phyloP scores from a whole-genome alignment of 2,113 vertebrate species.

The Deroptyus accipitrinus region DNA sequence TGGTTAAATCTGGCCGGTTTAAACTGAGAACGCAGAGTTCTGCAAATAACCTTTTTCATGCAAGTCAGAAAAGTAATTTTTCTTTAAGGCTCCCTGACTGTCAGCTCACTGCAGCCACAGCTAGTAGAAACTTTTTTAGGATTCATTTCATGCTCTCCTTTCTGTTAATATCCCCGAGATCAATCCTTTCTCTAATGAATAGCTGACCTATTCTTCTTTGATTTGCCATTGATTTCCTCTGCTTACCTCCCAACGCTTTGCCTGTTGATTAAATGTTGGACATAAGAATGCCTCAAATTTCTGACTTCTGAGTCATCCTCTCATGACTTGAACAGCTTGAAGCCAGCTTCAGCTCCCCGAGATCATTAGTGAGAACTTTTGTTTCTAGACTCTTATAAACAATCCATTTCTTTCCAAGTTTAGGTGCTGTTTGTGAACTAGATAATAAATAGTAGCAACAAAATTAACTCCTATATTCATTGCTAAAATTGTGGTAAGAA shows the following conservation, averaged over 20 bases:
- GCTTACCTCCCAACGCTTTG: slow-evolving; percentile 32
- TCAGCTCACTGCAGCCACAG: not conserved
- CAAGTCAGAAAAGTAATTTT: not conserved
- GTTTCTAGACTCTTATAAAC: slow-evolving; percentile 26
- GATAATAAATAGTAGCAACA: not conserved
- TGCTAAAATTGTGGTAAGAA: not conserved
- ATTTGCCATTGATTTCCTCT: slow-evolving; percentile 62
- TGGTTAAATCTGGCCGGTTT: not conserved
- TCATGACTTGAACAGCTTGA: slow-evolving; percentile 61
- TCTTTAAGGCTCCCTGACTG: not conserved
- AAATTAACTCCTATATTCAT: not conserved
- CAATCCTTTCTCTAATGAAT: slow-evolving; percentile 55
- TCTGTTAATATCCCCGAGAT: slow-evolving; percentile 38
- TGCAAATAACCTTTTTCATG: not conserved
- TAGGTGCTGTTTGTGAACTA: not conserved
- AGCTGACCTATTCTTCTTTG: slow-evolving; percentile 63
- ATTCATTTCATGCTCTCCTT: slow-evolving; percentile 53
- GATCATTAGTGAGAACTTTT: slow-evolving; percentile 58
- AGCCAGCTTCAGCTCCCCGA: slow-evolving; percentile 43
- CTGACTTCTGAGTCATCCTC: slow-evolving; percentile 74
- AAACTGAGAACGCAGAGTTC: not conserved
- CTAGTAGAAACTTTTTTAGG: slow-evolving; percentile 30
- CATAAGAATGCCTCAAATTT: slow-evolving; percentile 68
- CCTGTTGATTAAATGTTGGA: slow-evolving; percentile 61
- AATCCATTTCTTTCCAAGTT: not conserved